Evolutionary conservation across 2,888 invertebrate species (phyloP), one percentile per base, ranked within the genome.

Genomic region (Xylota sylvarum): DNA sequence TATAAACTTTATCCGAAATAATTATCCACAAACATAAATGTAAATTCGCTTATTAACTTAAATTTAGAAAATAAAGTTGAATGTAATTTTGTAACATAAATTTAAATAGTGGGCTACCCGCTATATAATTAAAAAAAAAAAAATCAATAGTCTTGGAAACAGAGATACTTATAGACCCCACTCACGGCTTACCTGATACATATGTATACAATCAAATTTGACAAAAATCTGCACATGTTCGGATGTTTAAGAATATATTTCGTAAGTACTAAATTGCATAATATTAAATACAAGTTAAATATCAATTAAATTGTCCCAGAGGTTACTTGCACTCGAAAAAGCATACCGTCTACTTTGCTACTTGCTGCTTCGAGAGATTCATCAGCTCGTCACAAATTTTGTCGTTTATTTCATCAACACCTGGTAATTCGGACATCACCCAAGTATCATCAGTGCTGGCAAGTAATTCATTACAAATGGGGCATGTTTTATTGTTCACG

Each of bases 401-500:
- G 74, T 94, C 93, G 84, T 93, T 93, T 43, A 94, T 94, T 91
- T 94, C 94, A 67, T 94, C 94, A 9, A 93, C 93, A 64, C 93
- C 94, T 1, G 95, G 95, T 19, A 93, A 93, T 89, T 95, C 95
- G 0, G 95, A 94, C 83, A 95, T 92, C 1, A 95, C 94, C 95
- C 95, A 95, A 0, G 94, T 94, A 79, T 96, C 95, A 88, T 95
- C 95, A 0, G 94, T 94, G 88, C 94, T 95, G 55, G 94, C 93
- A 58, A 96, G 90, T 77, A 93, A 93, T 88, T 94, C 95, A 65
- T 95, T 93, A 89, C 96, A 96, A 79, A 96, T 94, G 0, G 96
- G 96, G 90, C 96, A 96, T 0, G 95, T 95, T 90, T 95, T 94
- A 89, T 95, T 94, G 86, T 93, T 93, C n/a, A 94, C 94, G 91